Conservation (phyloP, 1,140 invertebrate species). For the Gryllus bimaculatus region DNA sequence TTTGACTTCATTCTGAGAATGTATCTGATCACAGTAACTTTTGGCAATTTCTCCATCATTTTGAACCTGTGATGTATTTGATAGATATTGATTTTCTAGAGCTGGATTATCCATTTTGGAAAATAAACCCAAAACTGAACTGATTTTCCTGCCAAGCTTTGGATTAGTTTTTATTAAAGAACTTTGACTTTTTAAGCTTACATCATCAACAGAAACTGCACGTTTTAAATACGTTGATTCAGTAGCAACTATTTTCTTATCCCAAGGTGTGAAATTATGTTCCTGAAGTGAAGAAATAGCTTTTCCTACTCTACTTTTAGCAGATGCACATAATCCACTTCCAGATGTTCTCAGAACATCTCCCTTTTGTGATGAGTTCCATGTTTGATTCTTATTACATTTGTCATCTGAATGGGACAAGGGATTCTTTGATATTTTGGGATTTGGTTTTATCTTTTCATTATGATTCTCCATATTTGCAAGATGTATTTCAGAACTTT, state of each 20-base stretch:
- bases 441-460: background rate
- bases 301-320: conserved; percentile 26
- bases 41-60: too few species aligned
- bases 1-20: too few species aligned
- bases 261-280: conserved; percentile 29
- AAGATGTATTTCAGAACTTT: conserved; percentile 8
- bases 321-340: conserved; percentile 14
- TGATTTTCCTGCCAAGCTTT: conserved; percentile 35
- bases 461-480: conserved; percentile 9
- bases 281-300: conserved; percentile 40
- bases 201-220: conserved; percentile 55
- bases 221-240: conserved; percentile 53
- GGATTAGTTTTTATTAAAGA: background rate
- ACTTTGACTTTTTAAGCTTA: background rate
- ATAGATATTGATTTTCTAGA: background rate
- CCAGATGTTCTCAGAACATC: background rate
- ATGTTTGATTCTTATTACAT: background rate
- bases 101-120: conserved; percentile 49
- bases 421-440: background rate
- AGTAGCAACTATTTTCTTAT: conserved; percentile 26
- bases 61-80: too few species aligned
- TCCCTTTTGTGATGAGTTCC: background rate
- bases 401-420: background rate
- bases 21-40: too few species aligned
- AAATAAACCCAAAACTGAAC: conserved; percentile 55